A percentile compares a stretch with the other conserved stretches of the same genome.
These are phyloP conservation scores for Atrina japonica DNA, from an alignment of 2,888 invertebrate genomes.

Conservation along the genomic window DNA sequence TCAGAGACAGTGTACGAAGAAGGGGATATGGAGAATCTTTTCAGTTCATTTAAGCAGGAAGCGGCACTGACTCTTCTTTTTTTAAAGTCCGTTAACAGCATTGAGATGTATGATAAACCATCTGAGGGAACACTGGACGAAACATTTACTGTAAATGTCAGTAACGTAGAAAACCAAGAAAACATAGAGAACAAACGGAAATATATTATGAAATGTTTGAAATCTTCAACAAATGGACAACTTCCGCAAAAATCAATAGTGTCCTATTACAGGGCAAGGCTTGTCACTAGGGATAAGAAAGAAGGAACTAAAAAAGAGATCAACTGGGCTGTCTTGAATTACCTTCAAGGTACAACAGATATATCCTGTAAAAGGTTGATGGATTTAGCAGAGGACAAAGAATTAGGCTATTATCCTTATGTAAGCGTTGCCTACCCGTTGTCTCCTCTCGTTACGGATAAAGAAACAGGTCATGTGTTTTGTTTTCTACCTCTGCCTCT, in stretches of 20 bases:
- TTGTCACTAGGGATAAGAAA: neutral
- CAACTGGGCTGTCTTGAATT: slow-evolving; percentile 52
- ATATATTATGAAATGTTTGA: too few relatives aligned
- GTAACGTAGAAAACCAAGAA: neutral
- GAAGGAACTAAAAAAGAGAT: neutral
- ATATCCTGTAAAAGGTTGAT: slow-evolving; percentile 44
- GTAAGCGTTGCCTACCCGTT: slow-evolving; percentile 32
- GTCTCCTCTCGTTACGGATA: neutral
- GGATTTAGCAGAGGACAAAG: neutral
- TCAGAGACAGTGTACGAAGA: slow-evolving; percentile 61
- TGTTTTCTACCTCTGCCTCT: slow-evolving; percentile 76
- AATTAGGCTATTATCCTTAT: slow-evolving; percentile 20
- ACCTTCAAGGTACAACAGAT: slow-evolving; percentile 43
- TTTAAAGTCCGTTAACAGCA: slow-evolving; percentile 42
- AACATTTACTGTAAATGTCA: too few relatives aligned
- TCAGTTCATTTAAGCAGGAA: slow-evolving; percentile 64
- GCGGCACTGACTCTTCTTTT: slow-evolving; percentile 72
- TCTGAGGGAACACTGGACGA: slow-evolving; percentile 6
- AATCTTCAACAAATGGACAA: too few relatives aligned
- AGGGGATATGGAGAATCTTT: slow-evolving; percentile 60
- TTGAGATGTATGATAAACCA: neutral
- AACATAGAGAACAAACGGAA: neutral
- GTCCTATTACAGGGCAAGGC: neutral
- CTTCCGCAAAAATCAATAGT: neutral
- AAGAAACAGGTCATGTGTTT: slow-evolving; percentile 65